Percentiles rank a stretch among this genome's conserved stretches.
Evolutionary conservation across 2,113 vertebrate genomes (phyloP).

Genomic region (Hemichromis elongatus): DNA sequence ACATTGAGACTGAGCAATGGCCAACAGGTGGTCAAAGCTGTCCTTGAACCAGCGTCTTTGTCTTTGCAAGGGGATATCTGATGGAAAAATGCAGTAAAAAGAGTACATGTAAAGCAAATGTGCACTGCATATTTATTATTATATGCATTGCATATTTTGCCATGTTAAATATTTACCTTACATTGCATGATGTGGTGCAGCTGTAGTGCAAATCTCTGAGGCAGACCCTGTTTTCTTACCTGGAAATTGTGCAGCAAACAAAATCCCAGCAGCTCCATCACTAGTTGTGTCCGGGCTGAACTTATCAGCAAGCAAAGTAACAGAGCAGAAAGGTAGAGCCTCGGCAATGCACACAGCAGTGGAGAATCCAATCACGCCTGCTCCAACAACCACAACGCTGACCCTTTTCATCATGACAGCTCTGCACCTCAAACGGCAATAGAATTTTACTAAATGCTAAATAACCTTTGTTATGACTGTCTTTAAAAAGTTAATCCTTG

Average conservation of each 20-base stretch:
- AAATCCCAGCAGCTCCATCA: constrained; percentile 86
- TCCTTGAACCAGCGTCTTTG: constrained; percentile 86
- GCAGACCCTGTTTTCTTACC: constrained; percentile 64
- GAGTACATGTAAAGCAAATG: background rate
- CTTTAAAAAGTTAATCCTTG: background rate
- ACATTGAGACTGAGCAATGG: constrained; percentile 75
- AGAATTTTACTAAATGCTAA: background rate
- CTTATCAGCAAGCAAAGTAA: constrained; percentile 80
- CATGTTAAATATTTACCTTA: background rate
- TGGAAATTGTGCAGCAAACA: constrained; percentile 76
- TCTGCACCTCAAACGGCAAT: background rate
- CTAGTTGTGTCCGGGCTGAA: constrained; percentile 88
- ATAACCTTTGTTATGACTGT: background rate
- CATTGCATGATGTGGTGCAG: background rate
- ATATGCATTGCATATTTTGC: background rate
- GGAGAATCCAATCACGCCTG: constrained; percentile 85
- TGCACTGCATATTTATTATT: background rate
- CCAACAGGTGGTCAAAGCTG: constrained; percentile 81
- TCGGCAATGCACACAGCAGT: constrained; percentile 79
- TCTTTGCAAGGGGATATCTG: constrained; percentile 74
- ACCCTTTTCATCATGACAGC: constrained; percentile 34
- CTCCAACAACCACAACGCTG: constrained; percentile 80
- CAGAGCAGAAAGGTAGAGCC: constrained; percentile 68
- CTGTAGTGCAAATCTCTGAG: background rate
- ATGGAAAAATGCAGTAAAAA: background rate